Percentiles rank a stretch among this genome's conserved stretches.
These are phyloP conservation scores for Siderastrea siderea DNA, from an alignment of 92 coral and sea anemone species.

Conservation along the genomic window DNA sequence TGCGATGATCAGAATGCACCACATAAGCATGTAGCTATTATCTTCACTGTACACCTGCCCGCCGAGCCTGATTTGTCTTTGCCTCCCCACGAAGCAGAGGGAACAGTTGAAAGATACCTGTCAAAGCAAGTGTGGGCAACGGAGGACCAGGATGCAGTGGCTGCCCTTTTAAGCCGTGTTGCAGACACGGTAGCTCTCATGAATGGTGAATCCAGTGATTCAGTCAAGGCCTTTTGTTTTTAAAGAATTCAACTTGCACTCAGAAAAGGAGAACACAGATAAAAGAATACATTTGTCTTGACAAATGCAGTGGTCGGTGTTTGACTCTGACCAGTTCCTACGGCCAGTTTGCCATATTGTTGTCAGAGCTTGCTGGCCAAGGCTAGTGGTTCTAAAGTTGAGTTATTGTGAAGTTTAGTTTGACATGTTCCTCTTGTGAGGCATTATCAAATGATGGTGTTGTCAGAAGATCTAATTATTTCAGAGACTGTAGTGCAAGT, in stretches of 20 bases:
- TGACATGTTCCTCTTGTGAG: too few relatives aligned
- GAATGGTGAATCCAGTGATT: constrained; percentile 63
- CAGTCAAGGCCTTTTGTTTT: neutral
- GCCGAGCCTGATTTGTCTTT: constrained; percentile 57
- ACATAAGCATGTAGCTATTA: constrained; percentile 68
- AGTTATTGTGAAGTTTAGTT: too few relatives aligned
- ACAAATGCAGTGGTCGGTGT: too few relatives aligned
- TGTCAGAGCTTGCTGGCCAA: too few relatives aligned
- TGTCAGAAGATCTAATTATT: too few relatives aligned
- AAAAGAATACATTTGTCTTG: too few relatives aligned
- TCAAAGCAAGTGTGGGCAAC: constrained; percentile 73
- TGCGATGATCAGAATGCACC: constrained; percentile 93
- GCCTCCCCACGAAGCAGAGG: constrained; percentile 76
- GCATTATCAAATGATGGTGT: too few relatives aligned
- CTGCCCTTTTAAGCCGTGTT: constrained; percentile 85
- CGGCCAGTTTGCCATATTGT: too few relatives aligned
- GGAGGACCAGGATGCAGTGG: constrained; percentile 73
- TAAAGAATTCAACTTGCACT: neutral
- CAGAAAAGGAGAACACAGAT: too few relatives aligned
- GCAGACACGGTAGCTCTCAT: constrained; percentile 84
- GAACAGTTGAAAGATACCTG: constrained; percentile 70
- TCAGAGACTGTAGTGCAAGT: too few relatives aligned
- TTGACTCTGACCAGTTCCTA: too few relatives aligned
- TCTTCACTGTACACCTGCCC: constrained; percentile 91
- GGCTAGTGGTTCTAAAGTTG: too few relatives aligned